Evolutionary conservation across 2,797 vertebrate species (phyloP).

Genomic region (Novumbra hubbsi): DNA sequence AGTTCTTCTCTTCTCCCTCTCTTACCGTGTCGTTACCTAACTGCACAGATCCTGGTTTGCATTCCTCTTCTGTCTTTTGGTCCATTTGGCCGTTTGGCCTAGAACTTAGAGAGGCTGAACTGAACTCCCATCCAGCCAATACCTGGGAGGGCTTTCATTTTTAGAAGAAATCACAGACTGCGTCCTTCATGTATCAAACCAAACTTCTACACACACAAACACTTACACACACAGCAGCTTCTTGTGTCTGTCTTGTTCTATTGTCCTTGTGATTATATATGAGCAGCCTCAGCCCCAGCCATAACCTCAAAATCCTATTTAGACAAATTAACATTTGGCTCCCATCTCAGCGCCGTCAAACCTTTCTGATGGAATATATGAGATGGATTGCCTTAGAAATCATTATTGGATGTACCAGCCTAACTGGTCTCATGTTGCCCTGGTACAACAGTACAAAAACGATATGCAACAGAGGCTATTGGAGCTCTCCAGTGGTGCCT

Average conservation of each 20-base stretch:
- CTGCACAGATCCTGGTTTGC: neutral
- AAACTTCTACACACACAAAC: neutral
- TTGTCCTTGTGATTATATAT: conserved; percentile 59
- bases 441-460: neutral
- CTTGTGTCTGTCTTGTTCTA: conserved; percentile 37
- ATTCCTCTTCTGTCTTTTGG: neutral
- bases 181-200: conserved; percentile 3
- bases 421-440: conserved; percentile 20
- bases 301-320: conserved; percentile 62
- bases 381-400: conserved; percentile 42
- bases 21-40: neutral
- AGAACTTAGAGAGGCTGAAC: conserved; percentile 15
- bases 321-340: conserved; percentile 59
- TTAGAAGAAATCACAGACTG: conserved; percentile 25
- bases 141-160: conserved; percentile 20
- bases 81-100: conserved; percentile 14
- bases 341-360: conserved; percentile 27
- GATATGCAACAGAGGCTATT: conserved; percentile 18
- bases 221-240: neutral
- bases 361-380: conserved; percentile 42
- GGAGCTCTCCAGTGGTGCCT: conserved; percentile 18
- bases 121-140: conserved; percentile 11
- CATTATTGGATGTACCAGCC: conserved; percentile 20
- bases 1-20: neutral
- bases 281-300: conserved; percentile 42